phyloP scores from a whole-genome alignment of 2,797 vertebrate species.

The Syndactyla subalaris region DNA sequence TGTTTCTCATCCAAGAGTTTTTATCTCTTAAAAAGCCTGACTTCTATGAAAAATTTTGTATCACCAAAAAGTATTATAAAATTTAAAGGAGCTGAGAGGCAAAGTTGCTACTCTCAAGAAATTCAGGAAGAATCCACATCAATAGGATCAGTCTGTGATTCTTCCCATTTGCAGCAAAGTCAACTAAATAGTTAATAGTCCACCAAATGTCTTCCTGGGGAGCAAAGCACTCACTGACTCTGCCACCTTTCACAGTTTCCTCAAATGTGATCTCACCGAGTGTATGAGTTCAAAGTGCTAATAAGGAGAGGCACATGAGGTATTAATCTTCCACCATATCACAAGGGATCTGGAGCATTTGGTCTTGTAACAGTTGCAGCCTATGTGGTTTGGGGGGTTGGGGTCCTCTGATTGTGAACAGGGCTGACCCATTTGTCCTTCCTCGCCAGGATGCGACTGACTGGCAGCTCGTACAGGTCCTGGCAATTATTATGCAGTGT shows the following conservation, averaged over 20 bases:
- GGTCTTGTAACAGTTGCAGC: not conserved
- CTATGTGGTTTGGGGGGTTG: not conserved
- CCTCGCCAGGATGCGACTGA: not conserved
- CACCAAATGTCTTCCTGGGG: slow-evolving; percentile 26
- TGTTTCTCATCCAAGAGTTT: not conserved
- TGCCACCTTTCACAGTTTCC: slow-evolving; percentile 15
- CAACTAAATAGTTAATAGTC: not conserved
- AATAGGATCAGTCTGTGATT: not conserved
- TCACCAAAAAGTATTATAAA: not conserved
- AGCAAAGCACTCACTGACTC: not conserved
- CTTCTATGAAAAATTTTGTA: not conserved
- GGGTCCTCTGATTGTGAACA: not conserved
- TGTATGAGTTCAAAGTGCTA: slow-evolving; percentile 4
- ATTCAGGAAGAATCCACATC: not conserved
- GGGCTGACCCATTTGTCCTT: slow-evolving; percentile 43
- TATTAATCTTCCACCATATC: not conserved
- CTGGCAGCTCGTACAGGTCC: not conserved
- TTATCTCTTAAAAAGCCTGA: not conserved
- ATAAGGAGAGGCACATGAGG: not conserved
- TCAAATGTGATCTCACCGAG: not conserved
- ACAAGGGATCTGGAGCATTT: slow-evolving; percentile 34
- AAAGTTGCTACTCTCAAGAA: not conserved
- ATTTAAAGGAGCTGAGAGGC: not conserved
- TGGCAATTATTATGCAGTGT: not conserved
- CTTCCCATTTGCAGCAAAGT: not conserved